Base-by-base conservation (phyloP, 1,140 invertebrate genomes). In the Cyrtorhinus lividipennis region DNA sequence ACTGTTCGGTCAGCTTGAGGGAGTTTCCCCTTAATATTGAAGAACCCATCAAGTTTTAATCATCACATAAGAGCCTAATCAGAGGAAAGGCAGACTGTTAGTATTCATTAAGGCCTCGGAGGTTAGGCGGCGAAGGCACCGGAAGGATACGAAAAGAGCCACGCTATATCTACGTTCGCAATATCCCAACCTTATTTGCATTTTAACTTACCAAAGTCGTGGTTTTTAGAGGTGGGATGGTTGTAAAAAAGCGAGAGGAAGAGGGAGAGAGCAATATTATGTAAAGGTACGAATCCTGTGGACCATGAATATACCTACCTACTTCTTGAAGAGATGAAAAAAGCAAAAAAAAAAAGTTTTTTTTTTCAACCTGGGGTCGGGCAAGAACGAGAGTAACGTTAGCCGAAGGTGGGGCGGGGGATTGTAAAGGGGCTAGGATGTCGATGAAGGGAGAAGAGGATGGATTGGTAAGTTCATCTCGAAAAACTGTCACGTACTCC, bases 41-140 rank as follows among this genome's bases (percentile, higher is more conserved):
- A 8, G 30, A 53, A 53, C 8, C 20, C 48, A 22, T 53, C 5
- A 20, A 53, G 38, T 20, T 53, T 53, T 53, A 53, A 53, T 53
- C 48, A 53, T 53, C 5, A 3, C 48, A 53, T 53, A 53, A 53
- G 48, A 20, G 18, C 48, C 48, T 53, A 53, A 53, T 53, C 48
- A 53, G 48, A 13, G 48, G 48, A 53, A 53, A 53, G 48, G 10
- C 48, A 53, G 48, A 53, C 48, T 53, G 48, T 53, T 53, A 13
- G 48, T 53, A 53, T 53, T 53, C 48, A 53, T 53, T 53, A 53
- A 53, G 18, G 48, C 8, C 48, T 53, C 18, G 5, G 5, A 20
- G 5, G 5, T 53, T 3, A 10, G 5, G 48, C 20, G 18, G 12
- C 8, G 10, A 53, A 12, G 48, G 10, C 48, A 13, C 48, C 48